phyloP scores from a whole-genome alignment of 2,797 vertebrate genomes.

The Nannoperca australis region DNA sequence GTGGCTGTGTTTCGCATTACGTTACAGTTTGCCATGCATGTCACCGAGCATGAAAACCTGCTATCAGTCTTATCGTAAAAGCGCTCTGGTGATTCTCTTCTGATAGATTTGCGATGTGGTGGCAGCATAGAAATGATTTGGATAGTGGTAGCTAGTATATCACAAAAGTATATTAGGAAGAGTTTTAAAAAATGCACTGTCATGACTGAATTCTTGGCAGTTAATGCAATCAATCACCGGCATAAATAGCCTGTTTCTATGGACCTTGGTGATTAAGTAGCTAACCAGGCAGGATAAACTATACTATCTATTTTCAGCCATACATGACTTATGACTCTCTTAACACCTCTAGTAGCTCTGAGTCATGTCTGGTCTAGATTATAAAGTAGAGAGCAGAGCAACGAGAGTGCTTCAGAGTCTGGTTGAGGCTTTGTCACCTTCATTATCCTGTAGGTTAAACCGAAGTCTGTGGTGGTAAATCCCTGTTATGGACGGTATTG shows the following conservation, averaged over 20 bases:
- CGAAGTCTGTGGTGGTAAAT: slow-evolving; percentile 60
- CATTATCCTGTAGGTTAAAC: slow-evolving; percentile 71
- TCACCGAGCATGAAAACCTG: slow-evolving; percentile 19
- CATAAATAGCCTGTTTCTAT: slow-evolving; percentile 76
- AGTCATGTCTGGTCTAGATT: slow-evolving; percentile 76
- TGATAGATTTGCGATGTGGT: slow-evolving; percentile 41
- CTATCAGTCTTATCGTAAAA: slow-evolving; percentile 22
- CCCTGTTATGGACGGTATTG: slow-evolving; percentile 41
- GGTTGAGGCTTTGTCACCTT: slow-evolving; percentile 63
- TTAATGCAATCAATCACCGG: slow-evolving; percentile 66
- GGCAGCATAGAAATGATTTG: slow-evolving; percentile 32
- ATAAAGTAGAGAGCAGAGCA: slow-evolving; percentile 64
- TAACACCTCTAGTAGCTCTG: slow-evolving; percentile 79
- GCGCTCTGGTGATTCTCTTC: slow-evolving; percentile 27
- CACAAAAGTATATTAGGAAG: slow-evolving; percentile 53
- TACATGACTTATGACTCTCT: slow-evolving; percentile 79
- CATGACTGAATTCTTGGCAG: slow-evolving; percentile 65
- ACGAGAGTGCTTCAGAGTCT: slow-evolving; percentile 48
- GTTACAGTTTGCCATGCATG: slow-evolving; percentile 13
- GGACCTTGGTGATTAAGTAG: slow-evolving; percentile 74
- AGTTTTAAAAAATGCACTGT: slow-evolving; percentile 59
- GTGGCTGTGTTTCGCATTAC: slow-evolving; percentile 21
- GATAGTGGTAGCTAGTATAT: slow-evolving; percentile 40
- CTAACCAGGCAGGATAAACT: slow-evolving; percentile 78
- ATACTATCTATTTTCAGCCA: slow-evolving; percentile 79